These are phyloP conservation scores for Willisornis vidua DNA, from an alignment of 2,113 vertebrate species.

Conservation along the genomic window DNA sequence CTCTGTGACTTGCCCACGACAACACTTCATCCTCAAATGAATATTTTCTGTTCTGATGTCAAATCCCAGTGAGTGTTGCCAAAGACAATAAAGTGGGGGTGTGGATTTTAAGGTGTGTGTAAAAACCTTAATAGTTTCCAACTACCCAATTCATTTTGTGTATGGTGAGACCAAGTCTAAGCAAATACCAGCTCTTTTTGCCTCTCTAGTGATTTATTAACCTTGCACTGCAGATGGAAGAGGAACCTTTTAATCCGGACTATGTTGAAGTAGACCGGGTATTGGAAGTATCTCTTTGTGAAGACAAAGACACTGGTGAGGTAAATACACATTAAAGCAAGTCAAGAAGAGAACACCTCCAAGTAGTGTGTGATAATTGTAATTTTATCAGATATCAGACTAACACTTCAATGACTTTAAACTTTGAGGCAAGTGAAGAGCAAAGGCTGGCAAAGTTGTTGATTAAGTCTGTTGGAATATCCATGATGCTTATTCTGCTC, in stretches of 20 bases:
- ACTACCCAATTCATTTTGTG: background rate
- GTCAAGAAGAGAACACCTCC: background rate
- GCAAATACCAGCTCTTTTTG: background rate
- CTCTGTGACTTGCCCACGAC: background rate
- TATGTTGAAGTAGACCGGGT: slow-evolving; percentile 97
- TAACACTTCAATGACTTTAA: background rate
- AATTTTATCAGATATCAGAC: background rate
- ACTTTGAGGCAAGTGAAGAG: background rate
- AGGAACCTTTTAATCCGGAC: slow-evolving; percentile 97
- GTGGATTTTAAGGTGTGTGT: background rate
- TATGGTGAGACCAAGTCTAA: background rate
- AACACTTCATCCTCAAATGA: background rate
- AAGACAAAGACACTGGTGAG: slow-evolving; percentile 97
- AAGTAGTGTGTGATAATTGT: background rate
- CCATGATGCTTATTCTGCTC: background rate
- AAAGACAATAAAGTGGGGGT: background rate
- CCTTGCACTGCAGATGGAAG: slow-evolving; percentile 88
- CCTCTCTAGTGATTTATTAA: background rate
- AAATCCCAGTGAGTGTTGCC: background rate
- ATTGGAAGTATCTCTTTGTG: slow-evolving; percentile 96
- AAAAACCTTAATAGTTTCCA: background rate
- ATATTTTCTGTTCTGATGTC: background rate
- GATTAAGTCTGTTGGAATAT: background rate
- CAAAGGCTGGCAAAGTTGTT: background rate
- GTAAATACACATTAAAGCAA: slow-evolving; percentile 72